These are phyloP conservation scores for human (Homo sapiens) DNA, from an alignment of 2,113 vertebrate genomes.

Conservation along the genomic window DNA sequence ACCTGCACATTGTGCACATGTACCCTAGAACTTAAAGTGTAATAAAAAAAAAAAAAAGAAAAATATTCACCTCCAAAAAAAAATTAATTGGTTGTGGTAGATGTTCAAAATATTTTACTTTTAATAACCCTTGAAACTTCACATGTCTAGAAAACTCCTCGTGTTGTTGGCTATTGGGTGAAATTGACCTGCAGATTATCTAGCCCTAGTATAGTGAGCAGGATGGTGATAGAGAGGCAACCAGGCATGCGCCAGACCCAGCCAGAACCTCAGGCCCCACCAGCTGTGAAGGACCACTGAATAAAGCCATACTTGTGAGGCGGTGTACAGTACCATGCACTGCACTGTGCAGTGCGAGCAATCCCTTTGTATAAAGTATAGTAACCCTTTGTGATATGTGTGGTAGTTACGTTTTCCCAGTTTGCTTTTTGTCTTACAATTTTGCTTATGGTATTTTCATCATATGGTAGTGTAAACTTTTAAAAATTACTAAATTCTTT, in stretches of 20 bases:
- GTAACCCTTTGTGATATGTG: neutral
- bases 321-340: too few relatives aligned
- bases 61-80: too few relatives aligned
- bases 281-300: neutral
- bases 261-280: neutral
- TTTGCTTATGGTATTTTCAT: neutral
- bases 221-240: neutral
- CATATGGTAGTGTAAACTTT: neutral
- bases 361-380: neutral
- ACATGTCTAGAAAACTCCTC: neutral
- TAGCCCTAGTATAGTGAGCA: neutral
- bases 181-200: neutral
- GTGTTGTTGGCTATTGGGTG: neutral
- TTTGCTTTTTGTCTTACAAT: neutral
- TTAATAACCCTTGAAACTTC: neutral
- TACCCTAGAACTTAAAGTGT: too few relatives aligned
- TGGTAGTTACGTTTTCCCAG: neutral
- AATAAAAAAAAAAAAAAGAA: too few relatives aligned
- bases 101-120: conserved; percentile 1
- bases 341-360: neutral
- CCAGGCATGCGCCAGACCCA: neutral
- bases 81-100: neutral
- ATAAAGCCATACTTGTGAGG: neutral
- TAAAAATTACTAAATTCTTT: neutral
- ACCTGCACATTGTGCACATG: too few relatives aligned